Base-by-base conservation (phyloP, 2,888 invertebrate genomes). In the Homarus gammarus region DNA sequence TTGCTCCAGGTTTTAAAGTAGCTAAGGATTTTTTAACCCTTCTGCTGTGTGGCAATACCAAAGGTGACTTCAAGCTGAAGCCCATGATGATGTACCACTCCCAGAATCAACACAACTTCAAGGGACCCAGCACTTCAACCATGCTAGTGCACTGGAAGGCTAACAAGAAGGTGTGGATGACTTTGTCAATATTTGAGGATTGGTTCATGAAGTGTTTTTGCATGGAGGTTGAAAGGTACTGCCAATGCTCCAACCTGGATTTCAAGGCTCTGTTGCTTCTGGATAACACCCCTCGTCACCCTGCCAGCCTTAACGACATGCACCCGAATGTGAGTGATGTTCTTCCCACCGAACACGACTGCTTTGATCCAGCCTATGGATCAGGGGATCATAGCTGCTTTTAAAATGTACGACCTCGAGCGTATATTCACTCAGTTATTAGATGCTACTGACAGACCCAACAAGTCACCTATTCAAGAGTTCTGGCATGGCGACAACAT, bases 31-130 rank as follows among this genome's bases (percentile, higher is more conserved):
- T 5, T n/a, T 27, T 56, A n/a, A 56, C 51, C n/a, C 78, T 78
- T 22, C 31, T 78, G 15, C 33, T 78, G 56, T 51, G 56, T 1
- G 78, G 56, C 78, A 78, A 78, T 56, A 27, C 33, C 0, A 31
- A 22, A 0, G 78, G 78, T 2, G 56, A 78, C 56, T 56, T 78
- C 56, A 78, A 78, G 56, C 33, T 78, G 18, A 56, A 78, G 56
- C 78, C 78, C 18, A 51, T 36, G 18, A 31, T 78, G 18, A 56
- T 56, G 33, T 78, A 78, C 56, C 78, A 56, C 33, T 2, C 33
- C 3, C 33, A 56, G 44, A 56, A n/a, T 2, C 56, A 51, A 1
- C 10, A 0, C 44, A 36, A 33, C 44, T 36, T 78, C 18, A 56
- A 10, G 18, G 56, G 56, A 31, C 38, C 31, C 51, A 33, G 51